Evolutionary conservation across 2,888 invertebrate species (phyloP).

Genomic region (Serrognathus titanus): DNA sequence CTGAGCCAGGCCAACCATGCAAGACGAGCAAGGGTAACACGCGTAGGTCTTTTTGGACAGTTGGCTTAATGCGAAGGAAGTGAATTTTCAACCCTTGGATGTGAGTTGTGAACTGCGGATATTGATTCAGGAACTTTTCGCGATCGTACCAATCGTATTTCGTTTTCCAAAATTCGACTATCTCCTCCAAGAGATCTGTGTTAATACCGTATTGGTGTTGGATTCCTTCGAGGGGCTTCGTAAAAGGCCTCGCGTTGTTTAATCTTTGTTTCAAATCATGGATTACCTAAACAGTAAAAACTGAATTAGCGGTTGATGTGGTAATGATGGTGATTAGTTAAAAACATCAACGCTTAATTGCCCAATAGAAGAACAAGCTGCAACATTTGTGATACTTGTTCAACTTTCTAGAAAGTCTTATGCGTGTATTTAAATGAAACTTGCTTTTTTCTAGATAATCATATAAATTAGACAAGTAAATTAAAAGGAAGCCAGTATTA

Average conservation of each 20-base stretch:
- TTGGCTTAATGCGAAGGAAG: constrained; percentile 62
- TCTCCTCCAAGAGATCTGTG: constrained; percentile 60
- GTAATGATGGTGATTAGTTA: too few relatives aligned
- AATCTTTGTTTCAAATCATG: constrained; percentile 57
- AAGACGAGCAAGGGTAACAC: constrained; percentile 66
- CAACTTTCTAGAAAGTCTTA: too few relatives aligned
- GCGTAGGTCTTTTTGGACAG: constrained; percentile 26
- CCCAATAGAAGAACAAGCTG: too few relatives aligned
- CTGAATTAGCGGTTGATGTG: too few relatives aligned
- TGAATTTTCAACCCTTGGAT: constrained; percentile 70
- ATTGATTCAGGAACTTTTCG: constrained; percentile 60
- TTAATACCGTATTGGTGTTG: constrained; percentile 83
- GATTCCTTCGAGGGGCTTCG: constrained; percentile 60
- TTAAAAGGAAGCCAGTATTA: too few relatives aligned
- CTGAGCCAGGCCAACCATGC: constrained; percentile 90
- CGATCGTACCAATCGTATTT: constrained; percentile 66
- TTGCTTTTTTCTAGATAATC: too few relatives aligned
- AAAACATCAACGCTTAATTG: too few relatives aligned
- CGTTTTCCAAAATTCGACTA: constrained; percentile 74
- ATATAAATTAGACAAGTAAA: too few relatives aligned
- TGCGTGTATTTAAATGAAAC: too few relatives aligned
- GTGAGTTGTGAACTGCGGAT: constrained; percentile 65
- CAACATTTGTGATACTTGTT: too few relatives aligned
- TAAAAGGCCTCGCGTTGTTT: constrained; percentile 44
- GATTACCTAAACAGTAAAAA: constrained; percentile 42